A percentile compares a stretch with the other conserved stretches of the same genome.
These are phyloP conservation scores for Corydoras maculifer DNA, from an alignment of 2,113 vertebrate species.

Conservation along the genomic window DNA sequence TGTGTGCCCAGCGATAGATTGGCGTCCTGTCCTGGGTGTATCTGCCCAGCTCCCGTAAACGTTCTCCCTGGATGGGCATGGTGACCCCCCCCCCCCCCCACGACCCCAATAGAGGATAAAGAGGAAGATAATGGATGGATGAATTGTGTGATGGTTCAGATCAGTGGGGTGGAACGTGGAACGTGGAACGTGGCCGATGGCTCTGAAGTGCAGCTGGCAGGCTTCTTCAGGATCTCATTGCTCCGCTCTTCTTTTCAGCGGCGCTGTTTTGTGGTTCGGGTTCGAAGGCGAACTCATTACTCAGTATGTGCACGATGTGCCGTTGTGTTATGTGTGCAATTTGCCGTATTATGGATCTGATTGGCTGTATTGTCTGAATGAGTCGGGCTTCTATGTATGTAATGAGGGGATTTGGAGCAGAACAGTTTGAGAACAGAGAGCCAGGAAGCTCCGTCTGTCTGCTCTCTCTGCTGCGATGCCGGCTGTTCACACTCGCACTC, in stretches of 20 bases:
- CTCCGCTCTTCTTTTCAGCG: background rate
- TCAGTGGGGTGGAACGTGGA: no score
- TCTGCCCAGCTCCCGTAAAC: no score
- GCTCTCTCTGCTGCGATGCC: constrained; percentile 29
- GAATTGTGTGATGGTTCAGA: no score
- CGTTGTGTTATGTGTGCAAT: constrained; percentile 13
- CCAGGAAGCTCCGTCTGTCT: constrained; percentile 33
- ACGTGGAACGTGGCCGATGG: background rate
- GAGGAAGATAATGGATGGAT: no score
- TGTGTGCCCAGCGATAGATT: no score
- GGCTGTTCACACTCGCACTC: constrained; percentile 27
- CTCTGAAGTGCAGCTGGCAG: background rate
- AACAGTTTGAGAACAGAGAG: background rate
- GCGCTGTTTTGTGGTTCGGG: background rate
- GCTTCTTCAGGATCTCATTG: background rate
- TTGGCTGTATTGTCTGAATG: constrained; percentile 17
- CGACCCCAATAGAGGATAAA: no score
- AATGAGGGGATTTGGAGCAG: constrained; percentile 18
- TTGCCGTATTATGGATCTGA: constrained; percentile 20
- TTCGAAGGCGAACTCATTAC: constrained; percentile 4
- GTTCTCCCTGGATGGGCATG: no score
- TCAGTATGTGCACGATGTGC: constrained; percentile 19
- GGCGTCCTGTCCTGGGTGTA: no score
- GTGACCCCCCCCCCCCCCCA: no score
- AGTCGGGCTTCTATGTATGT: background rate